Percentiles rank a stretch among this genome's conserved stretches.
Evolutionary conservation across 2,113 vertebrate genomes (phyloP).

Genomic region (Syrrhaptes paradoxus): DNA sequence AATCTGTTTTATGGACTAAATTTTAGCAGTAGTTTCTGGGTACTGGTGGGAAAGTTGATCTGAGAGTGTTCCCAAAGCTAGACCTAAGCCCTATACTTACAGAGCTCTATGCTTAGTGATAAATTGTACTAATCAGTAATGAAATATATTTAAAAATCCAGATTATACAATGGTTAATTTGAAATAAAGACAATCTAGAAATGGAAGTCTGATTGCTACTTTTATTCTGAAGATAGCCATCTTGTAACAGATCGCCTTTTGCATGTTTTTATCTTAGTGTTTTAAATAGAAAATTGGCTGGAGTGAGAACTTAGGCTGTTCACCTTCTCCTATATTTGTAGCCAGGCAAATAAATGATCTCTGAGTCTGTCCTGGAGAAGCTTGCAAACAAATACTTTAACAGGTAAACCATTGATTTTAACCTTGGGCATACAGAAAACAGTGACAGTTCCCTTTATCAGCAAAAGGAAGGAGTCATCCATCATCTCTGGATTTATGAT

Average conservation of each 20-base stretch:
- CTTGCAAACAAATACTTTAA: slow-evolving; percentile 55
- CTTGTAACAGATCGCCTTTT: neutral
- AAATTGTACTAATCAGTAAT: neutral
- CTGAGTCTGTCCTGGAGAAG: neutral
- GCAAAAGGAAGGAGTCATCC: slow-evolving; percentile 34
- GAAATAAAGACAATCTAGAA: slow-evolving; percentile 7
- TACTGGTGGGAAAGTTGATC: neutral
- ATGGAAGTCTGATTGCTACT: neutral
- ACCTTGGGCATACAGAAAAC: slow-evolving; percentile 53
- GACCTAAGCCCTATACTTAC: neutral
- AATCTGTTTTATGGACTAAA: neutral
- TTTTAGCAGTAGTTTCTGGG: neutral
- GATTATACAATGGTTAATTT: neutral
- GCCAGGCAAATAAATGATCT: slow-evolving; percentile 10
- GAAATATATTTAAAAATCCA: neutral
- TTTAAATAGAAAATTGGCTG: slow-evolving; percentile 25
- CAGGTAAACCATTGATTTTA: slow-evolving; percentile 57
- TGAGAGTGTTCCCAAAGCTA: neutral
- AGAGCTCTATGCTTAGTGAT: neutral
- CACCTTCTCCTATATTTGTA: slow-evolving; percentile 14
- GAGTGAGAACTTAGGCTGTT: neutral
- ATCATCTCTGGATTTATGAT: slow-evolving; percentile 37
- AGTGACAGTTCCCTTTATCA: slow-evolving; percentile 53
- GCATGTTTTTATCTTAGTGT: neutral
- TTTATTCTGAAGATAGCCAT: neutral